phyloP scores from a whole-genome alignment of 2,797 vertebrate species.

The Triplophysa yarkandensis region DNA sequence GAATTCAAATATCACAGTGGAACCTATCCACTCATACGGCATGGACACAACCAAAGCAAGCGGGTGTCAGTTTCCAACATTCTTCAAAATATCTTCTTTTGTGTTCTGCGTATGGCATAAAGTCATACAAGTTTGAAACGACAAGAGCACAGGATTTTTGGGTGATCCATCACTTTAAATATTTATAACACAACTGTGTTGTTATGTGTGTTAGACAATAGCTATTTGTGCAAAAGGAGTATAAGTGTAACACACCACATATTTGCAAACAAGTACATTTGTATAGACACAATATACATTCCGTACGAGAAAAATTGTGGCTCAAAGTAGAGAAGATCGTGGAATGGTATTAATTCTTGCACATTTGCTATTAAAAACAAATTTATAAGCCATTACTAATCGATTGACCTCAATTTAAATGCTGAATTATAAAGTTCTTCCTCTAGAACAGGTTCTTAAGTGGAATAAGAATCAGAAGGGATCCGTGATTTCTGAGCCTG shows the following conservation, averaged over 20 bases:
- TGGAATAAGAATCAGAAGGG: background rate
- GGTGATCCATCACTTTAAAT: background rate
- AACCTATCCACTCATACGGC: too few species aligned
- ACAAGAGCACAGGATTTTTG: too few species aligned
- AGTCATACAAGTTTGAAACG: too few species aligned
- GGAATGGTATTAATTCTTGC: background rate
- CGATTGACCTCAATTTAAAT: constrained; percentile 5
- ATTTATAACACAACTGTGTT: background rate
- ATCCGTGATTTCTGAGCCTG: background rate
- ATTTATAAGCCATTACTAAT: constrained; percentile 25
- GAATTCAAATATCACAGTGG: too few species aligned
- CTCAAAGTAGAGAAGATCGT: constrained; percentile 1
- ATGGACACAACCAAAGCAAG: too few species aligned
- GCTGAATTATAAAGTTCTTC: constrained; percentile 1
- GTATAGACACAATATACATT: constrained; percentile 3
- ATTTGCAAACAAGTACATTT: constrained; percentile 14
- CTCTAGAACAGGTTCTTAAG: background rate
- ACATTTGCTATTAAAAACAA: background rate
- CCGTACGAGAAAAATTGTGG: background rate
- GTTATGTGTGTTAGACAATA: background rate
- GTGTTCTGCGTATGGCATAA: too few species aligned
- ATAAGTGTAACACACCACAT: constrained; percentile 14
- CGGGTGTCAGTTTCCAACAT: too few species aligned
- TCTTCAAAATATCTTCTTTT: too few species aligned
- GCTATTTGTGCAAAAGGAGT: background rate